Conservation (phyloP, 2,888 invertebrate species). For the Philopedon plagiatum region DNA sequence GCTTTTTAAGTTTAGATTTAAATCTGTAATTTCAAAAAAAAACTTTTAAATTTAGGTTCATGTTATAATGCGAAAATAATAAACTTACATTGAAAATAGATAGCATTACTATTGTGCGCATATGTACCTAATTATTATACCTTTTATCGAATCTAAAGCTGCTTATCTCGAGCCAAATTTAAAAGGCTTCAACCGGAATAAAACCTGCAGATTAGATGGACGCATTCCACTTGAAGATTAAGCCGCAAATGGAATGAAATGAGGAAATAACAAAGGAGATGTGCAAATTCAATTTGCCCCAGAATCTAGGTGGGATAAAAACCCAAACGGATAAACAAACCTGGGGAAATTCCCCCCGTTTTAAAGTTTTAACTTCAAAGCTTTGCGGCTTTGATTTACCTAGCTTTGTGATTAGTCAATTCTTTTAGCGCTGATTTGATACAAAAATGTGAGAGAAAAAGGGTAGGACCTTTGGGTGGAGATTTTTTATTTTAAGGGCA, state of each 20-base stretch:
- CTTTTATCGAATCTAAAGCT: not conserved
- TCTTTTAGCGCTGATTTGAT: slow-evolving; percentile 5
- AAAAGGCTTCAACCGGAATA: slow-evolving; percentile 47
- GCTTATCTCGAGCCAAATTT: slow-evolving; percentile 36
- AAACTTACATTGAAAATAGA: too few species aligned
- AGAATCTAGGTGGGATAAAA: slow-evolving; percentile 65
- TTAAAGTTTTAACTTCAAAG: slow-evolving; percentile 60
- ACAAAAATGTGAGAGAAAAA: not conserved
- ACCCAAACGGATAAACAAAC: slow-evolving; percentile 64
- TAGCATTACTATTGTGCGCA: too few species aligned
- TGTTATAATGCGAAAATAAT: too few species aligned
- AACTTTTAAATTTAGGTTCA: too few species aligned
- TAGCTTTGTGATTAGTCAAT: slow-evolving; percentile 66
- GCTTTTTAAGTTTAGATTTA: too few species aligned
- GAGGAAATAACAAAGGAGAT: slow-evolving; percentile 62
- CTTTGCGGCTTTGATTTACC: slow-evolving; percentile 62
- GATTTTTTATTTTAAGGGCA: not conserved
- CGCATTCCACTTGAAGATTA: slow-evolving; percentile 58
- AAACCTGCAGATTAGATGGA: slow-evolving; percentile 57
- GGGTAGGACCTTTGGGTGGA: not conserved
- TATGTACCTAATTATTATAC: not conserved
- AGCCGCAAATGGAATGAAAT: slow-evolving; percentile 61
- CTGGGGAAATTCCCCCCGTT: slow-evolving; percentile 51
- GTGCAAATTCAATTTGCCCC: slow-evolving; percentile 65
- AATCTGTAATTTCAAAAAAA: too few species aligned